Base-by-base conservation (phyloP, 2,113 vertebrate genomes). In the Spermophilus dauricus region DNA sequence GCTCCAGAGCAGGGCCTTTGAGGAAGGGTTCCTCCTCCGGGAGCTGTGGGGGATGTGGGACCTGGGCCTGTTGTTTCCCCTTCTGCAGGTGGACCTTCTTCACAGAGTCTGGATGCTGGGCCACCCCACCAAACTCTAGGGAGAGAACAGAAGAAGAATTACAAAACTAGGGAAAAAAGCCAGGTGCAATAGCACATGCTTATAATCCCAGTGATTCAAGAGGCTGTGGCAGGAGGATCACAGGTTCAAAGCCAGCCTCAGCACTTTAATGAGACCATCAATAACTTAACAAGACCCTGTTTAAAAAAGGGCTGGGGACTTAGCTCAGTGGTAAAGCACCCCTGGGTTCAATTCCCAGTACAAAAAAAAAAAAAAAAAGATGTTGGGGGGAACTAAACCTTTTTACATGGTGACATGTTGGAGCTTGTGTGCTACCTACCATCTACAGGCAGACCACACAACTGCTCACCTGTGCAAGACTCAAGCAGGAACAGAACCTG, bases 401-500 rank as follows among this genome's bases (percentile, higher is more conserved):
- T 75, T 34, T n/a, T 34, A 30, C 13, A 70, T 28, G 53, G 58
- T 53, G 75, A 45, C 39, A 48, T 39, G 75, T 67, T 14, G 9
- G 0, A 2, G 39, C 67, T 12, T 26, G 10, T 22, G 45, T 20
- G 28, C 34, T 26, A 48, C n/a, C 39, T 20, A 63, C 14, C 1
- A 2, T 53, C 37, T 5, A 8, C 0, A 22, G 56, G 14, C 4
- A 5, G 11, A 6, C 34, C 34, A 14, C 14, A 30, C 0, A 0
- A 30, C 61, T 32, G 82, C 97, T 98, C 91, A 99, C 99, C 99
- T 88, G 98, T 98, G 81, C 98, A 98, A 0, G 99, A 98, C 56
- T 99, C 99, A 7, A 99, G 98, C 39, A 99, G 98, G 95, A 99
- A 98, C 58, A 99, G 98, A 70, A 99, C 99, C 86, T 99, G 99